Percentiles rank a stretch among this genome's conserved stretches.
phyloP scores from a whole-genome alignment of 2,797 vertebrate genomes.

The Psittacula derbiana region DNA sequence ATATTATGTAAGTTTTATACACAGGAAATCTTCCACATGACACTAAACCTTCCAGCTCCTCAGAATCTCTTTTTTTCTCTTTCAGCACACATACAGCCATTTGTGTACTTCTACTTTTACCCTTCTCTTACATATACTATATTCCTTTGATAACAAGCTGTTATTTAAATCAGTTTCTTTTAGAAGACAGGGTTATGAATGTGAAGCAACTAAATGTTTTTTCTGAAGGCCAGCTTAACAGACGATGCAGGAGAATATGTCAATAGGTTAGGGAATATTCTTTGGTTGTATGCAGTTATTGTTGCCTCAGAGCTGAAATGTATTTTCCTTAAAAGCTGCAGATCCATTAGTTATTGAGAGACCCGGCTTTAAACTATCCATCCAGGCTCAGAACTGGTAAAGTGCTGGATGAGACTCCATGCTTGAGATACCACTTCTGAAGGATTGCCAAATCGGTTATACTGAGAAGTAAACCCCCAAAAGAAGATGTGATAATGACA shows the following conservation, averaged over 20 bases:
- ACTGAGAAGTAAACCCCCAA: neutral
- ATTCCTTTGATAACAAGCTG: neutral
- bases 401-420: neutral
- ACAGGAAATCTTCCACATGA: neutral
- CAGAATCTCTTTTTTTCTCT: neutral
- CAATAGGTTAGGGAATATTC: neutral
- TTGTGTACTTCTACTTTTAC: neutral
- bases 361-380: neutral
- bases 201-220: neutral
- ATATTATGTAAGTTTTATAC: neutral
- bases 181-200: neutral
- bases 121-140: neutral
- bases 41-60: neutral
- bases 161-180: neutral
- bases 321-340: neutral
- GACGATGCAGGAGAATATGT: neutral
- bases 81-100: neutral
- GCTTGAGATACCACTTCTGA: neutral
- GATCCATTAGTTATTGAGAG: neutral
- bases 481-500: neutral
- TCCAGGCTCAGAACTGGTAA: neutral
- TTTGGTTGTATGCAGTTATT: neutral
- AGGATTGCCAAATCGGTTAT: neutral
- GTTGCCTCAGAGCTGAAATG: neutral
- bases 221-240: neutral